Evolutionary conservation across 2,797 vertebrate species (phyloP).

Genomic region (Tokudaia tokunoshimensis): DNA sequence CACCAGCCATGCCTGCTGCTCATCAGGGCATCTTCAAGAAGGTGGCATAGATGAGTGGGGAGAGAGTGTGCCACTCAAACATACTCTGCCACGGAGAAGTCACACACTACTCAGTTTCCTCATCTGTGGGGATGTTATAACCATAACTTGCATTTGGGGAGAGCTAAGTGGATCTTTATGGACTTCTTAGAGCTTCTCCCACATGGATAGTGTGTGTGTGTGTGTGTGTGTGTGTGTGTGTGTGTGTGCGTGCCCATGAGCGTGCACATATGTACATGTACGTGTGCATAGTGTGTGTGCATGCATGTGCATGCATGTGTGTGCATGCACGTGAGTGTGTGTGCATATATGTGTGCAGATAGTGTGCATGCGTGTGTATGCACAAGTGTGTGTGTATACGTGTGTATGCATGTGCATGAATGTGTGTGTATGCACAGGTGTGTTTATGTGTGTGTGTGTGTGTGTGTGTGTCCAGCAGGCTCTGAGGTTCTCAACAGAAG

Average conservation of each 20-base stretch:
- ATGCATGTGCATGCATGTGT: too few species aligned
- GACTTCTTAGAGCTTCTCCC: neutral
- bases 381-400: neutral
- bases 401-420: neutral
- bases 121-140: neutral
- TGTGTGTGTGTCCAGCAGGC: neutral
- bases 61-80: neutral
- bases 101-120: neutral
- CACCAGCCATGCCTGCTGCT: neutral
- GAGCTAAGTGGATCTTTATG: neutral
- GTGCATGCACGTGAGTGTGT: neutral
- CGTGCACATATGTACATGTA: too few species aligned
- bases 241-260: neutral
- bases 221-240: neutral
- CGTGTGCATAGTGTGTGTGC: too few species aligned
- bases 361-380: neutral
- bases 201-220: neutral
- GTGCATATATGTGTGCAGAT: accelerated
- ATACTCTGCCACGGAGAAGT: neutral
- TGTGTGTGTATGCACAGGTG: neutral
- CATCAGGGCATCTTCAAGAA: neutral
- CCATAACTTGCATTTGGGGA: neutral
- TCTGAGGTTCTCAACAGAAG: neutral
- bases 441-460: neutral
- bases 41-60: neutral